Conservation (phyloP, 2,797 vertebrate species). For the Rhinatrema bivittatum region DNA sequence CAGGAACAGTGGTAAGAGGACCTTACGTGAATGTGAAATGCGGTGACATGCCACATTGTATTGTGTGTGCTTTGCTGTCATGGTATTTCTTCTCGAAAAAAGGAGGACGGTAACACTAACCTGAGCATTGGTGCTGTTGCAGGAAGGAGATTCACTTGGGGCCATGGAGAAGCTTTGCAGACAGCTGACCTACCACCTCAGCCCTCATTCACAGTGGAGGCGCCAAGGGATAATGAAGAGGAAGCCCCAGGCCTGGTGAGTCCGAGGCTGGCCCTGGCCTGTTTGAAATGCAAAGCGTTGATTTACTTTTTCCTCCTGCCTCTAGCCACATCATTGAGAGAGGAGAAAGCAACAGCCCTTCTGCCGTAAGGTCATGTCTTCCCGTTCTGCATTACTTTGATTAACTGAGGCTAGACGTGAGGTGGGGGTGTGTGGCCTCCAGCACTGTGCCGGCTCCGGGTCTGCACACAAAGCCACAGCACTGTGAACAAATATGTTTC, state of each 20-base stretch:
- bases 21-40: too few relatives aligned
- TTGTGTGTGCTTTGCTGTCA: too few relatives aligned
- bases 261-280: too few relatives aligned
- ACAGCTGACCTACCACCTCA: conserved; percentile 96
- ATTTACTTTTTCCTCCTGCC: background rate
- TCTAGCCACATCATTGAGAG: background rate
- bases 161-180: conserved; percentile 96
- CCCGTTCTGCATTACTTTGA: too few relatives aligned
- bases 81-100: too few relatives aligned
- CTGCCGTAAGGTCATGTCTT: background rate
- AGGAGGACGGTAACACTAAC: background rate
- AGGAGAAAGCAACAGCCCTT: background rate
- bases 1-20: too few relatives aligned
- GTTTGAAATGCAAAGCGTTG: background rate
- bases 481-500: background rate
- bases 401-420: too few relatives aligned
- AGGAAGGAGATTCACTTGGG: conserved; percentile 87
- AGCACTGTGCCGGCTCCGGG: too few relatives aligned
- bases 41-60: too few relatives aligned
- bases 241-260: conserved; percentile 95
- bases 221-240: conserved; percentile 86
- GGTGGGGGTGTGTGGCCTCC: too few relatives aligned
- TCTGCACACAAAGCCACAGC: too few relatives aligned
- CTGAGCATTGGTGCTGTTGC: conserved; percentile 5
- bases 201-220: conserved; percentile 92